Evolutionary conservation across 2,888 invertebrate species (phyloP), one percentile per base, ranked within the genome.

Genomic region (Gibbula magus): DNA sequence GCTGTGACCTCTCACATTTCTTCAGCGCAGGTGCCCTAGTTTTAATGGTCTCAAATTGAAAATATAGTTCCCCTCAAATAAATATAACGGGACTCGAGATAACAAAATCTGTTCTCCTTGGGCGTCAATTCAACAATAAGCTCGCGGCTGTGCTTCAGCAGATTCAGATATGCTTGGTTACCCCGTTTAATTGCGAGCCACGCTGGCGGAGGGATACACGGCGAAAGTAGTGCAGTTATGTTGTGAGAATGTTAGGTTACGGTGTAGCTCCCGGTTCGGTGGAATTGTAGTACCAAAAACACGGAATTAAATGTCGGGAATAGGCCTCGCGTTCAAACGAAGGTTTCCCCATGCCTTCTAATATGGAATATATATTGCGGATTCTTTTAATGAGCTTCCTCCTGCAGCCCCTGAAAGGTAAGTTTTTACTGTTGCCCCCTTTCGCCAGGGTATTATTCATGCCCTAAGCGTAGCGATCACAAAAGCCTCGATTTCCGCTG

Each of bases 181-280:
- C 39, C 20, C 10, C 35, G 35, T 35, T 32, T 35, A 70, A 70
- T 70, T 35, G 39, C 29, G 70, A 32, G 70, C 32, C 70, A 70
- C 39, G 32, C 35, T 70, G 39, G 70, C 70, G 70, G 29, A 70
- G 70, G 70, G 70, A 70, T 70, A 25, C 70, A 70, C 3, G 20
- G 70, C 10, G 70, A 70, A 70, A 70, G 18, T 70, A 70, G 70
- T 70, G 32, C 70, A 39, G 70, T 70, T 70, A 70, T 70, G 70
- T 70, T 70, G 70, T 70, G 32, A 70, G 70, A 70, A 70, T 39
- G 70, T 70, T 70, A 70, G 70, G 70, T 70, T 70, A 70, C 32
- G 20, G 70, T 29, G 32, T 35, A 20, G 35, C 29, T 70, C 70
- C 20, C 32, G 22, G 35, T n/a, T 35, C 35, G 70, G 39, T 70